Evolutionary conservation across 2,797 vertebrate genomes (phyloP), one percentile per base, ranked within the genome.

Genomic region (Hyperoplus immaculatus): DNA sequence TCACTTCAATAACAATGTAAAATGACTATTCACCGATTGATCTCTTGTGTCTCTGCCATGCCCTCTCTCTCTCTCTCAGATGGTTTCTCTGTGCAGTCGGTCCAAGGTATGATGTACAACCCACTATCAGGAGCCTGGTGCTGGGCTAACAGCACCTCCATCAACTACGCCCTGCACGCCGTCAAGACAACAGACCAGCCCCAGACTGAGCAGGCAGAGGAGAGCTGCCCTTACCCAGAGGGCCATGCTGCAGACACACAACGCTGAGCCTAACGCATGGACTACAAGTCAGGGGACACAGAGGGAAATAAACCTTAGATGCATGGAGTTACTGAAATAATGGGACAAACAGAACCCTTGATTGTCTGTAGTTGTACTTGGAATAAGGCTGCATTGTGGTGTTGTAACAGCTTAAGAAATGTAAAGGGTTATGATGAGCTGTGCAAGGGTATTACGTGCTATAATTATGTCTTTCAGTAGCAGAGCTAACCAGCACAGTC

Each of bases 151-250:
- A 97, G 90, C 89, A 97, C 93, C 0, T 94, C 95, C 69, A 81
- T 99, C 76, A 99, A 98, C 94, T 99, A 99, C 8, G 97, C 96
- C 0, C 78, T 98, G 54, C 97, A 99, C 0, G 98, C 98, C 0
- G 78, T 99, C 80, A 99, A 96, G 85, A 70, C 58, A 11, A 88
- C 39, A 21, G 76, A 85, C 0, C 65, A 69, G 14, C 81, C 80
- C 0, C 69, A 47, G 41, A 5, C 82, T 0, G 80, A 83, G 7
- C 8, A 69, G 4, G 29, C 81, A 0, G 92, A 92, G 3, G 13
- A 81, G 0, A 72, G 78, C 71, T 43, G 16, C 62, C 13, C 75
- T 38, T 71, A 83, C 47, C 70, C 69, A 12, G 75, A 81, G 67
- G 54, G 78, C 15, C 73, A 68, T 61, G 6, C 56, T 7, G 73